Base-by-base conservation (phyloP, 2,113 vertebrate species). In the Lepidothrix coronata region DNA sequence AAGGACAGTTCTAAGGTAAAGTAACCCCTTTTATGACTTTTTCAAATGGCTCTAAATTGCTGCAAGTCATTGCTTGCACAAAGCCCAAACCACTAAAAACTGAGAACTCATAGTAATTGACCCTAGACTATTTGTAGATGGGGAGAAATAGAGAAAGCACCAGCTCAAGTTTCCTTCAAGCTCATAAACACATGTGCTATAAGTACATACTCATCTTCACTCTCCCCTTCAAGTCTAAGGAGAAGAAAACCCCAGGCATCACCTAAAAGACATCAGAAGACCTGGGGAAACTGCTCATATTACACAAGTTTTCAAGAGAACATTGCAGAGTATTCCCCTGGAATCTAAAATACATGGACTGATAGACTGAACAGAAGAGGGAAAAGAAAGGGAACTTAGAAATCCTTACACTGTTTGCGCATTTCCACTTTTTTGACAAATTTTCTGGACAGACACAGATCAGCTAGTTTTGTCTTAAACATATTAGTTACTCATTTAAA, bases 181-280 rank as follows among this genome's bases (percentile, higher is more conserved):
- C n/a, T 76, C 66, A 30, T n/a, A 61, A 71, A 14, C 12, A 54
- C 5, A 30, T 0, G 0, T 13, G 11, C 31, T 81, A 33, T 77
- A 87, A 66, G 57, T 28, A 76, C 31, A 68, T 1, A 44, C 19
- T 48, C 35, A 33, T n/a, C 49, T 57, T 85, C 28, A 24, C 7
- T 25, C 14, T 61, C 19, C 17, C 67, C 46, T 44, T 39, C 24
- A 54, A 4, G 30, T 51, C 20, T 39, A 65, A 66, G 7, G 12
- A 82, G 13, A 52, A 51, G 12, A 87, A 81, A 94, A 66, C 12
- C 19, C 20, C 22, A 15, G 78, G 20, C 17, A 76, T 8, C 49
- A 86, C 23, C 6, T 4, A n/a, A 3, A 86, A 62, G 5, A 33
- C 22, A 74, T 39, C 1, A 55, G 28, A 84, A 87, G 27, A 72